Evolutionary conservation across 2,888 invertebrate genomes (phyloP), one percentile per base, ranked within the genome.

Genomic region (Anoncus sp.): DNA sequence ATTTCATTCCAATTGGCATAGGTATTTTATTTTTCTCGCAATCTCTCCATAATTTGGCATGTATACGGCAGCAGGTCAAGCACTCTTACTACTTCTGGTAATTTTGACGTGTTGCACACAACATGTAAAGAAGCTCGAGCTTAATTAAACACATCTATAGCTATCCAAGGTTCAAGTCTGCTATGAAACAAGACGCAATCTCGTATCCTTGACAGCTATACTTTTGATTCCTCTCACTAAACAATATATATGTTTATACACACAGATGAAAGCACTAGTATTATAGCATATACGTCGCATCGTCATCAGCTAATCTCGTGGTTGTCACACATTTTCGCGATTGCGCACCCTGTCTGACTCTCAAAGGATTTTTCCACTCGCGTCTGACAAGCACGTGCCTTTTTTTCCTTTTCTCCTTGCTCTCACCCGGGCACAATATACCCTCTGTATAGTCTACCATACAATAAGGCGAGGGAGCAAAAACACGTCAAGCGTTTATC

Each of bases 401-500:
- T 55, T 65, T 63, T 47, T 62, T 63, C 35, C 22, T n/a, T 53
- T 40, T 20, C 24, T 51, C 49, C 38, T 10, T 65, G 65, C 63
- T 59, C 55, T 59, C 24, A 43, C 43, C 35, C 77, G 24, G 38
- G 40, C 67, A 55, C 62, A 55, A 38, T 31, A 62, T 55, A 24
- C 65, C 40, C 20, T 20, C 24, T n/a, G n/a, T 35, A 53, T 71
- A 27, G 31, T 71, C 38, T 55, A 51, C 60, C 47, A 38, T 31
- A 51, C 55, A 69, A 51, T 38, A 67, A 62, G 71, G 38, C 38
- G 66, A 72, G 76, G 71, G 55, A 62, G 62, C 55, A 40, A 75
- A 66, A n/a, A n/a, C 65, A 65, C 53, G 59, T 55, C 45, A 47
- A 66, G 74, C 82, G 80, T 85, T 87, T 86, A 87, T 86, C 85